Evolutionary conservation across 2,797 vertebrate genomes (phyloP).

Genomic region (Scyliorhinus canicula): DNA sequence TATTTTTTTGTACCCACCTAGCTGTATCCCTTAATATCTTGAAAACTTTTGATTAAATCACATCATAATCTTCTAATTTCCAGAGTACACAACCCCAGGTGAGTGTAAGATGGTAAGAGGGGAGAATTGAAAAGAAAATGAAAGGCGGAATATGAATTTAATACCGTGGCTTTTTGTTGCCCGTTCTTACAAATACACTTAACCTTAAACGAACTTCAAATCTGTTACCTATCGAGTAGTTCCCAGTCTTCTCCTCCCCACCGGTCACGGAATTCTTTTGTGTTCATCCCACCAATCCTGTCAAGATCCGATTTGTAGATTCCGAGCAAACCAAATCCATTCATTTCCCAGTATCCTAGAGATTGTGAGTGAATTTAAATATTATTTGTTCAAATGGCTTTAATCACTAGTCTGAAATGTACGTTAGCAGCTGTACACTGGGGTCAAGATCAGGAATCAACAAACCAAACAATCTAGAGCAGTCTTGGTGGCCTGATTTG

Average conservation of each 20-base stretch:
- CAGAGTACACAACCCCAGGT: not conserved
- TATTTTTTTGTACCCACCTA: not conserved
- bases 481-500: not conserved
- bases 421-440: not conserved
- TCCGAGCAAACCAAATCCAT: conserved; percentile 87
- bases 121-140: not conserved
- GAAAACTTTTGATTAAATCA: not conserved
- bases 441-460: not conserved
- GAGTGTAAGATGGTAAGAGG: not conserved
- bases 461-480: not conserved
- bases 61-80: not conserved
- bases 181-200: not conserved
- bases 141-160: not conserved
- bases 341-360: conserved; percentile 86
- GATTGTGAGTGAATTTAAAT: not conserved
- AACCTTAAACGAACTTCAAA: not conserved
- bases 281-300: conserved; percentile 89
- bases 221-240: conserved; percentile 79
- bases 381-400: not conserved
- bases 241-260: conserved; percentile 99
- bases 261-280: conserved; percentile 74
- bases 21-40: not conserved
- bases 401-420: not conserved
- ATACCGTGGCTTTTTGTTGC: not conserved
- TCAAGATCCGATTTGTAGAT: conserved; percentile 94